Percentiles rank a stretch among this genome's conserved stretches.
These are phyloP conservation scores for Malurus melanocephalus DNA, from an alignment of 2,113 vertebrate genomes.

Conservation along the genomic window DNA sequence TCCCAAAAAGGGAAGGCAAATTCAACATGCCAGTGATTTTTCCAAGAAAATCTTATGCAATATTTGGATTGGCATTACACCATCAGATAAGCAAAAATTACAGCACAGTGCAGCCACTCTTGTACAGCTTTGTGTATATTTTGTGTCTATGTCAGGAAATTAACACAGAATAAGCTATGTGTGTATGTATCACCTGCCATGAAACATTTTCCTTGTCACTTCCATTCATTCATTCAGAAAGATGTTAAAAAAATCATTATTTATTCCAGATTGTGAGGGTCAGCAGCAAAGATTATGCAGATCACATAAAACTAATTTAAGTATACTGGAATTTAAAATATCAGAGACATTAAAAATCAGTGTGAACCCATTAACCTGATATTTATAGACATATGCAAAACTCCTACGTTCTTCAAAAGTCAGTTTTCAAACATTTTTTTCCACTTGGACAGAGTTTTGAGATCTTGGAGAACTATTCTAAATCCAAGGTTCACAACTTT, in stretches of 20 bases:
- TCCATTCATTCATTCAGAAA: not conserved
- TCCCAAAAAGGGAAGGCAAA: not conserved
- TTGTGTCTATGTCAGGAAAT: not conserved
- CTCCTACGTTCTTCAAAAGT: fast-evolving
- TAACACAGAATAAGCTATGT: not conserved
- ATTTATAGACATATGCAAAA: not conserved
- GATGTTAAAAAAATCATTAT: fast-evolving
- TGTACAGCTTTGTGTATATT: not conserved
- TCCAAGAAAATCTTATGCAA: not conserved
- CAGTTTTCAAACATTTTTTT: not conserved
- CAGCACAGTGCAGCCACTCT: not conserved
- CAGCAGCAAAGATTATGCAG: not conserved
- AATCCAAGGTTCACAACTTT: not conserved
- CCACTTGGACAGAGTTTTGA: not conserved
- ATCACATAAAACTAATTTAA: not conserved
- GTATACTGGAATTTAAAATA: not conserved
- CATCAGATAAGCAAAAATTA: not conserved
- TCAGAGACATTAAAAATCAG: not conserved
- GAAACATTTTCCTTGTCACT: not conserved
- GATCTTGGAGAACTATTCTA: not conserved
- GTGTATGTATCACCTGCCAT: not conserved
- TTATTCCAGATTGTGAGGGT: not conserved
- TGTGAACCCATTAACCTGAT: not conserved
- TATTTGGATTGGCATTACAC: not conserved
- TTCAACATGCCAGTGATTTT: not conserved